These are phyloP conservation scores for Mormyrops boulengeri DNA, from an alignment of 2,797 vertebrate genomes.

Conservation along the genomic window DNA sequence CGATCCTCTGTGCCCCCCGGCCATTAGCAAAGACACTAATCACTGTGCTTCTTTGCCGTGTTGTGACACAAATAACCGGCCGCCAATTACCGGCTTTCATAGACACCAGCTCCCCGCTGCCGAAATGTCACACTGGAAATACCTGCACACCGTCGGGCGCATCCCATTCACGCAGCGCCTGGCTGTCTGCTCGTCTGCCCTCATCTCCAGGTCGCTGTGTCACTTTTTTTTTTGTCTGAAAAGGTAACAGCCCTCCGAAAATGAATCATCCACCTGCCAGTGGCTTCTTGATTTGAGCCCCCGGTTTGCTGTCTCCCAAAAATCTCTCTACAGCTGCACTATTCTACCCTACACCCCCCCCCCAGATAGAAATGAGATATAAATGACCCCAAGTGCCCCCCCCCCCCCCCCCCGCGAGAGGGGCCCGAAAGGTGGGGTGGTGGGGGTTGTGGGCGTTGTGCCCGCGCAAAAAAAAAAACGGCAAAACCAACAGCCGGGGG, in stretches of 20 bases:
- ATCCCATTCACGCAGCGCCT: background rate
- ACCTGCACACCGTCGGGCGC: background rate
- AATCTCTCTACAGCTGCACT: background rate
- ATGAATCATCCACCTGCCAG: background rate
- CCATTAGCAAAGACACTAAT: background rate
- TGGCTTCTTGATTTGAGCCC: background rate
- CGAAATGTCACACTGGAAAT: background rate
- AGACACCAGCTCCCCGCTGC: background rate
- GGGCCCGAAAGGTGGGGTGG: no score
- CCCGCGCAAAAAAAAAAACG: no score
- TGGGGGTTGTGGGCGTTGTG: no score
- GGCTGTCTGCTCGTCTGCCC: background rate
- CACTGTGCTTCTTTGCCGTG: background rate
- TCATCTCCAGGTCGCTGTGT: background rate
- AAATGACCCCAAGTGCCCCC: no score
- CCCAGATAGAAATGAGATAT: background rate
- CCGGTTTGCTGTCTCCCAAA: background rate
- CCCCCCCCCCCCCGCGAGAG: no score
- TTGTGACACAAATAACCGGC: conserved; percentile 1
- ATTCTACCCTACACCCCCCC: background rate
- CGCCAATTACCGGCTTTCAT: background rate
- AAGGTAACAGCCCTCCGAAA: background rate
- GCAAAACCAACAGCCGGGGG: no score
- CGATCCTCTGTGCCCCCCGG: background rate
- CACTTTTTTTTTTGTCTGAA: background rate